phyloP scores from a whole-genome alignment of 2,113 vertebrate genomes.

The Varanus komodoensis region DNA sequence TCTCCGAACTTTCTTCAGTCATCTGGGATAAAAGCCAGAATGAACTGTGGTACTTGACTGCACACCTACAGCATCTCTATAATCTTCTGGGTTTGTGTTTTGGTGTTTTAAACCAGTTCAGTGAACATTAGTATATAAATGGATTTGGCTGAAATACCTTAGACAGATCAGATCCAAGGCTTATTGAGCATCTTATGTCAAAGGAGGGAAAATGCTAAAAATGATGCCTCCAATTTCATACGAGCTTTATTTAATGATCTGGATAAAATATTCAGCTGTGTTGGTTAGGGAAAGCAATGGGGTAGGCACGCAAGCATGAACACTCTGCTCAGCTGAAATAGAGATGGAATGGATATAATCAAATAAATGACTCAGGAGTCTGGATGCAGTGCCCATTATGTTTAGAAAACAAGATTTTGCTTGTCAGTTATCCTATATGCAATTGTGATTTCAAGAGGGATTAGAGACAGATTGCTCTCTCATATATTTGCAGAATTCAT shows the following conservation, averaged over 20 bases:
- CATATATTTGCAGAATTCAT: background rate
- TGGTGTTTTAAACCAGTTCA: background rate
- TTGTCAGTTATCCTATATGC: slow-evolving; percentile 11
- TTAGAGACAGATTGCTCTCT: background rate
- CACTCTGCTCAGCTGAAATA: background rate
- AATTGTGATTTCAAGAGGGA: slow-evolving; percentile 17
- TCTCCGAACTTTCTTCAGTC: background rate
- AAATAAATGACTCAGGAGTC: slow-evolving; percentile 45
- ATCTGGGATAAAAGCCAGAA: background rate
- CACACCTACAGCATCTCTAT: background rate
- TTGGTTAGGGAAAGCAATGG: background rate
- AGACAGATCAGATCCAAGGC: background rate
- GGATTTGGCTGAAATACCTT: background rate
- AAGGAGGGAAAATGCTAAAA: slow-evolving; percentile 12
- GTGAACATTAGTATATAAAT: background rate
- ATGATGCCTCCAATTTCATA: background rate
- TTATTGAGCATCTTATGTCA: slow-evolving; percentile 13
- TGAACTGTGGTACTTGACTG: background rate
- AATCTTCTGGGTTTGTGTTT: too few species aligned
- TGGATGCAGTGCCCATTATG: background rate
- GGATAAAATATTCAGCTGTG: slow-evolving; percentile 42
- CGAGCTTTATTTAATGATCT: slow-evolving; percentile 40
- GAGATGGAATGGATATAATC: slow-evolving; percentile 41
- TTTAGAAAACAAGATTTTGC: slow-evolving; percentile 36
- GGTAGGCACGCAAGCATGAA: slow-evolving; percentile 32